Conservation (phyloP, 2,888 invertebrate genomes). For the Branchellion lobata region DNA sequence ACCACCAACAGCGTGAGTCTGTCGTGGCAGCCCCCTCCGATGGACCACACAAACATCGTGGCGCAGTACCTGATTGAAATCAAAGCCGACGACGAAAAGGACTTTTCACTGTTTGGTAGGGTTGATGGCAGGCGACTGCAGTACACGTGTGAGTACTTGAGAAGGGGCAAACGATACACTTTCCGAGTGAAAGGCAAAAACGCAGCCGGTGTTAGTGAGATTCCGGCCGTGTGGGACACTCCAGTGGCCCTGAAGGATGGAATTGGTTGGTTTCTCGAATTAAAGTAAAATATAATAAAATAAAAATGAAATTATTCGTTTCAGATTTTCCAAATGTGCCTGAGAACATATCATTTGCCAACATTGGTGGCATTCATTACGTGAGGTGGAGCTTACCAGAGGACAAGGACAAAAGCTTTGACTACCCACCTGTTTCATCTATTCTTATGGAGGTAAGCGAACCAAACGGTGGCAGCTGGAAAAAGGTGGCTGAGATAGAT, state of each 20-base stretch:
- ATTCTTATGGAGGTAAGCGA: background rate
- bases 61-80: constrained; percentile 45
- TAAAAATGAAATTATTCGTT: background rate
- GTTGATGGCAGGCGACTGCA: constrained; percentile 8
- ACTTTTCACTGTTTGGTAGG: constrained; percentile 33
- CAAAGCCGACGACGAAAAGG: constrained; percentile 34
- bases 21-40: constrained; percentile 41
- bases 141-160: constrained; percentile 43
- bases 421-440: background rate
- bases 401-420: background rate
- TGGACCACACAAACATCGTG: constrained; percentile 31
- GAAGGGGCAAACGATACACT: constrained; percentile 66
- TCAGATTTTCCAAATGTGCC: background rate
- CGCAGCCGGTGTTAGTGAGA: constrained; percentile 69
- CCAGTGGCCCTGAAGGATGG: constrained; percentile 64
- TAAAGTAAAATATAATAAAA: background rate
- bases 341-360: background rate
- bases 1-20: constrained; percentile 37
- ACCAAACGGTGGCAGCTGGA: background rate
- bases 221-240: constrained; percentile 72
- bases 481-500: constrained; percentile 31
- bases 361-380: background rate
- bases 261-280: constrained; percentile 20
- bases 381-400: background rate
- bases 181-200: constrained; percentile 83